Evolutionary conservation across 2,113 vertebrate species (phyloP), one percentile per base, ranked within the genome.

Genomic region (Mixornis gularis): DNA sequence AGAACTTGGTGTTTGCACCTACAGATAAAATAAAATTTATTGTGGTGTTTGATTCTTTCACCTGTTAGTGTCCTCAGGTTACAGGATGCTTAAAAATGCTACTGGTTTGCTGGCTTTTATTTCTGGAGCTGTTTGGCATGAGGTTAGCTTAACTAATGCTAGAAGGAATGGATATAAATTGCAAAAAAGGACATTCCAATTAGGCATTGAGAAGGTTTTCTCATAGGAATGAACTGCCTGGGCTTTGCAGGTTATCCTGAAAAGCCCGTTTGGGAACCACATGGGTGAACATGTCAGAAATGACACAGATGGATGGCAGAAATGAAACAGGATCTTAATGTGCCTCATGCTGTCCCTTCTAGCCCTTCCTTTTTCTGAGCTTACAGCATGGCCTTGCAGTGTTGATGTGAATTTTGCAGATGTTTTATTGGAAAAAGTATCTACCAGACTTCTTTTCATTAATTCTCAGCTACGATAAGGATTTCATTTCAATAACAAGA

Each of bases 1-100:
- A 93, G 98, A 96, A 66, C 96, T 96, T 72, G 97, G 89, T 43
- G 94, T 95, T 94, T 97, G 97, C 41, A 96, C 92, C 97, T 97
- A 93, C 41, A 89, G 79, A 91, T 51, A 77, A 95, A 95, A 96
- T 59, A 87, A 90, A 94, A 79, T 66, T 68, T 41, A 77, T 53
- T 1, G 3, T 19, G 36, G 79, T 52, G 66, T 77, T 93, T 3
- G 29, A 78, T 76, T 84, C 73, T 74, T 92, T 91, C 64, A 84
- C 1, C 1, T 1, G 6, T 68, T 78, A 92, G 73, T 81, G 1
- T 80, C 58, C 56, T 89, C 64, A 74, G 4, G 7, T 29, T 59
- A 69, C n/a, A 63, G 41, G 17, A 59, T 26, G 7, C 68, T 91
- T 70, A 70, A 77, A 73, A 84, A 44, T 38, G 64, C 27, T 44